Evolutionary conservation across 2,797 vertebrate genomes (phyloP).

Genomic region (Danionella dracula): DNA sequence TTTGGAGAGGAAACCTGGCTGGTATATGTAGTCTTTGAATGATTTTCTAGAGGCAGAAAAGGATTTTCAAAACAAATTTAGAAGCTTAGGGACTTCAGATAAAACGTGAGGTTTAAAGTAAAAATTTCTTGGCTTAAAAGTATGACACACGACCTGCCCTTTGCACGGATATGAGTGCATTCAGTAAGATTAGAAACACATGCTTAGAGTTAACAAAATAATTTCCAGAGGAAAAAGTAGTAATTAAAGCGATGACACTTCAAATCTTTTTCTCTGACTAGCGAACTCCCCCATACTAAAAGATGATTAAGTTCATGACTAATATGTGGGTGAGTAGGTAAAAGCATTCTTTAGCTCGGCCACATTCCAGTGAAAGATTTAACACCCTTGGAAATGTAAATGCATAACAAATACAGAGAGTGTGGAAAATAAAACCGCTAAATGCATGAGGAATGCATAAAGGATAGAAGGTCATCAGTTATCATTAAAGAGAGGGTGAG

Average conservation of each 20-base stretch:
- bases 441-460: not conserved
- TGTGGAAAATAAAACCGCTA: not conserved
- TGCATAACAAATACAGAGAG: not conserved
- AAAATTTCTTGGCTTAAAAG: constrained; percentile 24
- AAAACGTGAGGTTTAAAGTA: constrained; percentile 15
- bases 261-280: not conserved
- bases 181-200: constrained; percentile 14
- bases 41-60: constrained; percentile 5
- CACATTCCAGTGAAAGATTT: constrained; percentile 5
- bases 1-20: constrained; percentile 2
- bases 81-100: not conserved
- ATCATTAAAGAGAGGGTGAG: not conserved
- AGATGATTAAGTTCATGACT: not conserved
- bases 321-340: not conserved
- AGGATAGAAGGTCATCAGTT: not conserved
- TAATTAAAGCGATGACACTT: not conserved
- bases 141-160: not conserved
- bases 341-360: not conserved
- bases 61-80: constrained; percentile 13
- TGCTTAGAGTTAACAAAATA: not conserved
- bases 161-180: not conserved
- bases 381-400: not conserved
- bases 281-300: not conserved
- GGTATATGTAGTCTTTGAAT: constrained; percentile 9
- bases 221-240: not conserved